phyloP scores from a whole-genome alignment of 35 echinoderm and acorn worm species.

The Holothuria glaberrima region DNA sequence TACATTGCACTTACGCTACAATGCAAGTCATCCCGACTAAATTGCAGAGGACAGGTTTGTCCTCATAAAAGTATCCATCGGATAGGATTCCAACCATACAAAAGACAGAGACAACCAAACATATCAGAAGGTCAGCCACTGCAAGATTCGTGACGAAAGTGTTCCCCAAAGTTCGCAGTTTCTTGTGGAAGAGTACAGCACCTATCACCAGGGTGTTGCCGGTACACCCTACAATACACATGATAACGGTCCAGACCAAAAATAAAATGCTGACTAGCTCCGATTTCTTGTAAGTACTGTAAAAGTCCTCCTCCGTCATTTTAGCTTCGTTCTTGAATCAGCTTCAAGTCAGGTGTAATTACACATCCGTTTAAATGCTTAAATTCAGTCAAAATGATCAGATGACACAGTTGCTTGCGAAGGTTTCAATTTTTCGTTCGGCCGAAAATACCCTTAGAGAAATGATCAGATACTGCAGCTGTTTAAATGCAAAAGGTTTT shows the following conservation, averaged over 20 bases:
- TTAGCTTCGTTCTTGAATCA: too few species aligned
- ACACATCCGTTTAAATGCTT: too few species aligned
- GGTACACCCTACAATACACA: neutral
- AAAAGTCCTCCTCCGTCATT: too few species aligned
- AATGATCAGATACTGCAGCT: too few species aligned
- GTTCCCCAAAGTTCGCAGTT: neutral
- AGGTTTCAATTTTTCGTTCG: too few species aligned
- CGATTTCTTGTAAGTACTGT: too few species aligned
- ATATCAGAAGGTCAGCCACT: too few species aligned
- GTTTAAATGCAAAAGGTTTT: too few species aligned
- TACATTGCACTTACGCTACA: neutral
- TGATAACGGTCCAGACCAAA: neutral
- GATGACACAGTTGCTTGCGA: too few species aligned
- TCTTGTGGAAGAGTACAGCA: neutral
- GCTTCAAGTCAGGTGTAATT: too few species aligned
- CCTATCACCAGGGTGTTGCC: slow-evolving; percentile 12
- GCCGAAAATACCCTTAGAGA: too few species aligned
- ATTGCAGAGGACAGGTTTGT: neutral
- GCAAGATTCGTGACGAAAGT: neutral
- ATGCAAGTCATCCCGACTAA: neutral
- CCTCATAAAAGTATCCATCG: neutral
- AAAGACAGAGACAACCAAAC: neutral
- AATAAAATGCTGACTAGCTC: slow-evolving; percentile 10
- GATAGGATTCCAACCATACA: neutral
- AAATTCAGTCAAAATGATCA: too few species aligned